Evolutionary conservation across 2,113 vertebrate species (phyloP), one percentile per base, ranked within the genome.

Genomic region (Pao palembangensis): DNA sequence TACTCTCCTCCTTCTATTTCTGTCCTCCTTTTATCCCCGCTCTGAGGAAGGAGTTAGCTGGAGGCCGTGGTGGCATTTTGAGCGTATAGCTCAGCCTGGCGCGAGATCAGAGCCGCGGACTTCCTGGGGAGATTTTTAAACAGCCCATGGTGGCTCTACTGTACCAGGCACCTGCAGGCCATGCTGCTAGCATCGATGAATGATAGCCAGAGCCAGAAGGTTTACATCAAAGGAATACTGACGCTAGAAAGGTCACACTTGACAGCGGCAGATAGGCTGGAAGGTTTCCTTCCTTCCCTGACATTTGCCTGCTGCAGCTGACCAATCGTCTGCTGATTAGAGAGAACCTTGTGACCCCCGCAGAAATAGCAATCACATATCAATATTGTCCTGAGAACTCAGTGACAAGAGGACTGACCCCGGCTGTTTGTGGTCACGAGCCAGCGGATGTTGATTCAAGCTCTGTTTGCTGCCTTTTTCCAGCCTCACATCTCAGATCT

Each of bases 41-140:
- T 55, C 85, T 69, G 74, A 71, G 64, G 34, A 51, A 71, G 6
- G 47, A 65, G 71, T 51, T 67, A 76, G 74, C 73, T 55, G 38
- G 61, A 74, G 61, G 66, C 63, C 6, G 34, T 38, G 44, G 60
- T 57, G 64, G 69, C 78, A 69, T 69, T 80, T 64, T 73, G 70
- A 79, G 83, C 60, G 38, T 53, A 55, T 74, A 80, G 64, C 75
- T 8, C 71, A 70, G 67, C 70, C 78, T 87, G 83, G 83, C 79
- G 67, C 20, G 8, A 79, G 69, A 90, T 89, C 76, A 88, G 73
- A 84, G 79, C 57, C 75, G 57, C 55, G 47, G 61, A 69, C 67
- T 70, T 71, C 60, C 71, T 64, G 54, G 61, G 41, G 73, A 78
- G 73, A 71, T 61, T 78, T 71, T 76, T 75, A 84, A 85, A 77